Evolutionary conservation across 2,888 invertebrate genomes (phyloP).

Genomic region (Plutella xylostella): DNA sequence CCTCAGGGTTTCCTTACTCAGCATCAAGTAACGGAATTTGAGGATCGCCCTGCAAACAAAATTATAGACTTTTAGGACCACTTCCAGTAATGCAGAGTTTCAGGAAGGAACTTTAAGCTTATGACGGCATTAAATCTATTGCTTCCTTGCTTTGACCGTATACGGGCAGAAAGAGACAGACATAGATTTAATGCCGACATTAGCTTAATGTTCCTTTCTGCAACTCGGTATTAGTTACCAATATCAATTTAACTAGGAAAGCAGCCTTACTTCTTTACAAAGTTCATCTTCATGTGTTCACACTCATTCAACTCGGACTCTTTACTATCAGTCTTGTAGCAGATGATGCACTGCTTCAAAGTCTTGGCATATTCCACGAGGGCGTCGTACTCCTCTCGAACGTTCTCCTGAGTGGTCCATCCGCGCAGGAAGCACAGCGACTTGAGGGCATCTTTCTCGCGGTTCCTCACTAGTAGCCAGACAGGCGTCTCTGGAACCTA

Average conservation of each 20-base stretch:
- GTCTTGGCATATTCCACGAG: constrained; percentile 47
- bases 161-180: no score
- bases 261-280: constrained; percentile 38
- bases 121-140: no score
- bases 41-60: constrained; percentile 38
- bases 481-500: constrained; percentile 71
- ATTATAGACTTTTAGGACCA: no score
- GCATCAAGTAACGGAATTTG: constrained; percentile 49
- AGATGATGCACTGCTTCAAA: constrained; percentile 42
- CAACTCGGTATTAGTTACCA: no score
- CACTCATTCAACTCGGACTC: constrained; percentile 29
- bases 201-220: no score
- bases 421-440: constrained; percentile 67
- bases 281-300: constrained; percentile 40
- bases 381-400: constrained; percentile 54
- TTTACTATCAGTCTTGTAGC: constrained; percentile 29
- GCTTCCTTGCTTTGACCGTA: no score
- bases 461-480: constrained; percentile 63
- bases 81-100: no score
- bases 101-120: no score
- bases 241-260: no score
- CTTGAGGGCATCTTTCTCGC: constrained; percentile 58
- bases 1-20: constrained; percentile 60
- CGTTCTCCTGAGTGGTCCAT: constrained; percentile 57
- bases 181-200: no score